Base-by-base conservation (phyloP, 2,113 vertebrate species). In the Tragelaphus scriptus region DNA sequence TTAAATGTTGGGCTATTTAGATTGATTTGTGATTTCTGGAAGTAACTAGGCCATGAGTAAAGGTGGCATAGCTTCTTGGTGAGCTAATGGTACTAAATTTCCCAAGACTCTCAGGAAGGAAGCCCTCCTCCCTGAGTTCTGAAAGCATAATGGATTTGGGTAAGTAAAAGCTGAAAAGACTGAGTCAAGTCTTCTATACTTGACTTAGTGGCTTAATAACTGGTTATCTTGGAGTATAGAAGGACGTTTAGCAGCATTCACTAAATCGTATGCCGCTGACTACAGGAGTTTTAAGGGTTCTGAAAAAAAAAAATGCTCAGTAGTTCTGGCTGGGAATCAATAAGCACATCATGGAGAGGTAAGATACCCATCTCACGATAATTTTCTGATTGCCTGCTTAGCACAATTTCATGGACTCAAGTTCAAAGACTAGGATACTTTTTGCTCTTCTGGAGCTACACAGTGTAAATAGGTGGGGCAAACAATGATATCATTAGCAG, bases 321-420 rank as follows among this genome's bases (percentile, higher is more conserved):
- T 44, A 25, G 4, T 68, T 36, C 19, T 56, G 44, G 40, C 8
- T 79, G 28, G 40, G n/a, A 85, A 36, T 65, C 59, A 32, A 30
- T 56, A 44, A 84, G 85, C 23, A 40, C 9, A 81, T 25, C 2
- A 49, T 5, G 8, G 49, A 96, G 88, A 86, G 84, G 49, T 61
- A 61, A 92, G 11, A 36, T 84, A 26, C 2, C 89, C 36, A 30
- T 23, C 88, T 97, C 94, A 88, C 49, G 94, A 90, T 16, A 56
- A 96, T 94, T 94, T 97, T 97, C 19, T 63, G 79, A 96, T 40
- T 96, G 77, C 63, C 96, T 71, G 87, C 77, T 53, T 58, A 88
- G 17, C 23, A 85, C 40, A 95, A 86, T 49, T 93, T 85, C 95
- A 92, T 95, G 81, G 28, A 89, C 91, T 71, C 68, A 40, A 1